Evolutionary conservation across 2,797 vertebrate species (phyloP).

Genomic region (Bucorvus abyssinicus): DNA sequence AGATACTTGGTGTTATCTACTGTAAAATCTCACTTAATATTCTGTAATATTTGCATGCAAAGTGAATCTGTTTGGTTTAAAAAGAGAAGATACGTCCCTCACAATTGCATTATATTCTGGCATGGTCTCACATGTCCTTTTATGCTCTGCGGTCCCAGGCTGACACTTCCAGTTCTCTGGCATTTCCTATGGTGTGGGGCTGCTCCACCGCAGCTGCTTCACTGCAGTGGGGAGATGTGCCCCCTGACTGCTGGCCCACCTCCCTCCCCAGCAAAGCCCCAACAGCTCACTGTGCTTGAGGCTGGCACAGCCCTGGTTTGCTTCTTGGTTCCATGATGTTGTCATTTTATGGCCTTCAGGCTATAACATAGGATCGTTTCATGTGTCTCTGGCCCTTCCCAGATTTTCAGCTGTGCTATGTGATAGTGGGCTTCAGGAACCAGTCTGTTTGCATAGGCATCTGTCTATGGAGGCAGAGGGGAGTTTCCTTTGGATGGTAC

Average conservation of each 20-base stretch:
- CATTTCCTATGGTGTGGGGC: rapidly evolving
- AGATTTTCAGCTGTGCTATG: not conserved
- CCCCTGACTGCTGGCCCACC: rapidly evolving
- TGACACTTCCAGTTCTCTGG: not conserved
- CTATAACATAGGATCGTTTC: not conserved
- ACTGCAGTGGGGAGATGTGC: rapidly evolving
- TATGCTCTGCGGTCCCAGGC: not conserved
- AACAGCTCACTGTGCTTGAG: rapidly evolving
- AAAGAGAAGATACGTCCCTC: not conserved
- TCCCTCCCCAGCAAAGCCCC: not conserved
- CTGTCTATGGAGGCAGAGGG: not conserved
- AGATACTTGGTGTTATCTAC: not conserved
- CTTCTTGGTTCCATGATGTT: not conserved
- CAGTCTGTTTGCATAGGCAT: not conserved
- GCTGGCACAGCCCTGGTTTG: not conserved
- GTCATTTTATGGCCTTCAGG: not conserved
- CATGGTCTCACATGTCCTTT: too few relatives aligned
- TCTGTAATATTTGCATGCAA: not conserved
- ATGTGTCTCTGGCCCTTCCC: not conserved
- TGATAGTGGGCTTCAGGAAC: not conserved
- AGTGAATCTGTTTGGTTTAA: not conserved
- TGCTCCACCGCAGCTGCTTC: not conserved
- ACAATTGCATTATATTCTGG: not conserved
- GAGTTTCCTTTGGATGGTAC: not conserved
- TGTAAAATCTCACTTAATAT: not conserved